A percentile compares a stretch with the other conserved stretches of the same genome.
These are phyloP conservation scores for Theretra japonica DNA, from an alignment of 2,888 invertebrate species.

Conservation along the genomic window DNA sequence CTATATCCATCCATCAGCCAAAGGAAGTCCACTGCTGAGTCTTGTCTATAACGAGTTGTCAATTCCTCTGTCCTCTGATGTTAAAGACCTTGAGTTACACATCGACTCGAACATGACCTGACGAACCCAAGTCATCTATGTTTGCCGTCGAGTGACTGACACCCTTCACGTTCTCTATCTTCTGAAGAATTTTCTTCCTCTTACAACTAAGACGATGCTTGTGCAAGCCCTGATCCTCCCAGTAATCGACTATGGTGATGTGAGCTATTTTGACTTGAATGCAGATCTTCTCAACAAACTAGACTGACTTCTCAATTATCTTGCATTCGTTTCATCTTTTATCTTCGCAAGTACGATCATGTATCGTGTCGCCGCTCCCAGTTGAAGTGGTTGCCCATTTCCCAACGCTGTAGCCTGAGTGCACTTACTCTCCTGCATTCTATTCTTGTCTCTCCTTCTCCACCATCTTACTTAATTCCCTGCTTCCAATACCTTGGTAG, in stretches of 20 bases:
- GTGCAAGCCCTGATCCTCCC: not conserved
- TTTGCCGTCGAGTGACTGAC: not conserved
- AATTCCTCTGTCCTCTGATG: no score
- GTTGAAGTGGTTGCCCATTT: constrained; percentile 11
- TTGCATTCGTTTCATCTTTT: constrained; percentile 4
- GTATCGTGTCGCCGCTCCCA: not conserved
- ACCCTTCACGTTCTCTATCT: not conserved
- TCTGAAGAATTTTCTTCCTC: not conserved
- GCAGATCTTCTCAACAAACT: constrained; percentile 10
- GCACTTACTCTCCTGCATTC: constrained; percentile 1
- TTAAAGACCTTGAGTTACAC: no score
- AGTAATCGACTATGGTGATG: not conserved
- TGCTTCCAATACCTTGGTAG: no score
- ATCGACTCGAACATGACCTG: no score
- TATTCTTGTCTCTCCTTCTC: not conserved
- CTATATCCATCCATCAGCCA: no score
- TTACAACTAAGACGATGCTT: not conserved
- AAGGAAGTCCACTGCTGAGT: no score
- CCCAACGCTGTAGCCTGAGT: constrained; percentile 29
- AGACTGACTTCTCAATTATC: constrained; percentile 7
- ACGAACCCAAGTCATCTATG: not conserved
- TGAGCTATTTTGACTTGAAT: constrained; percentile 12
- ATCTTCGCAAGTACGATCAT: not conserved
- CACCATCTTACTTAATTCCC: no score
- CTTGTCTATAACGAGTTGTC: no score